Evolutionary conservation across 2,113 vertebrate species (phyloP).

Genomic region (Hyperoodon ampullatus): DNA sequence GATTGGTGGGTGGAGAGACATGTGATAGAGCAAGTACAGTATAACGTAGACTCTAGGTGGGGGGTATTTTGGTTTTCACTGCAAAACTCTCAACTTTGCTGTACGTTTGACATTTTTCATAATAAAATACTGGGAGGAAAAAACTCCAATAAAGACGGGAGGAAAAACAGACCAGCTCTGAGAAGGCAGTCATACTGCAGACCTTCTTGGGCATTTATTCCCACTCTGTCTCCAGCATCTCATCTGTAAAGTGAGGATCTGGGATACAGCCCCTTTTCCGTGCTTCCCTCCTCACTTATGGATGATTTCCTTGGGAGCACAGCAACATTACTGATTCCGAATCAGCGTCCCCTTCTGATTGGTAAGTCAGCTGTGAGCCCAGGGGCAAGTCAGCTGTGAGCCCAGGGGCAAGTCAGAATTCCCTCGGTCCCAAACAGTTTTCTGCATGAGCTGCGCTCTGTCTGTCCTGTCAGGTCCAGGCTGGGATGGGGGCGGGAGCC

Average conservation of each 20-base stretch:
- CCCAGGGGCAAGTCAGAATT: not conserved
- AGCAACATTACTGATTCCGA: not conserved
- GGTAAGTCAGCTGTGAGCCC: not conserved
- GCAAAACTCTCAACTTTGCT: not conserved
- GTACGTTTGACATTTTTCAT: not conserved
- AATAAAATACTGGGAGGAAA: not conserved
- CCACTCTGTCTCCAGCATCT: not conserved
- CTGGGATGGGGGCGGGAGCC: not conserved
- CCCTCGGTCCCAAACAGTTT: not conserved
- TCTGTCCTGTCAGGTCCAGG: not conserved
- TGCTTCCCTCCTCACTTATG: not conserved
- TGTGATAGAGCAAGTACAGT: not conserved
- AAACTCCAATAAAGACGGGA: not conserved
- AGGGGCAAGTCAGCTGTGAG: not conserved
- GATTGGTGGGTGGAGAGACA: not conserved
- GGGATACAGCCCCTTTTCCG: not conserved
- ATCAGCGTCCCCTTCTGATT: no score
- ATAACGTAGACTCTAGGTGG: not conserved
- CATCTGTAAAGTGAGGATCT: not conserved
- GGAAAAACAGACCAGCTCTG: not conserved
- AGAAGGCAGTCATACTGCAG: not conserved
- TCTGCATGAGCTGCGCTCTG: rapidly evolving
- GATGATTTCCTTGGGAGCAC: not conserved
- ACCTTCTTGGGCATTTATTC: not conserved
- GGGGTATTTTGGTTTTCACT: not conserved